phyloP scores from a whole-genome alignment of 1,140 invertebrate genomes.

The Diorhabda carinulata region DNA sequence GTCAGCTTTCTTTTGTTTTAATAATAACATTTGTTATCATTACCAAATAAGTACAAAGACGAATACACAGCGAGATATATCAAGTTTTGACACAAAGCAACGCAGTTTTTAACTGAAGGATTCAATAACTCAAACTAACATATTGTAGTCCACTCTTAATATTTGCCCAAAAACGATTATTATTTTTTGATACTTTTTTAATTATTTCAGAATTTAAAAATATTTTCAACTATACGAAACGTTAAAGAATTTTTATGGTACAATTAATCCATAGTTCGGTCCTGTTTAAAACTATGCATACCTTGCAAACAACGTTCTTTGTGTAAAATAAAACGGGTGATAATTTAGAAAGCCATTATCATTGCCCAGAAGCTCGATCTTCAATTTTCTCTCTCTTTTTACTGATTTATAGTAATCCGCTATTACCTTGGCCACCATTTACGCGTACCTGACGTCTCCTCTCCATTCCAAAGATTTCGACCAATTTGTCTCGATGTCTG shows the following conservation, averaged over 20 bases:
- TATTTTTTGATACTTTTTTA: no score
- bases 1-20: no score
- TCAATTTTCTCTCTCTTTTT: slow-evolving; percentile 30
- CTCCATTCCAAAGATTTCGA: slow-evolving; percentile 47
- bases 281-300: slow-evolving; percentile 23
- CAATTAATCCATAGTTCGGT: background rate
- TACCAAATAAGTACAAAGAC: no score
- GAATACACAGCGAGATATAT: no score
- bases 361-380: slow-evolving; percentile 48
- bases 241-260: background rate
- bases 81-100: no score
- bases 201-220: no score
- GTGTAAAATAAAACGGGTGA: slow-evolving; percentile 50
- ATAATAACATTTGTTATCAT: no score
- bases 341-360: slow-evolving; percentile 54
- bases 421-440: slow-evolving; percentile 46
- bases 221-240: background rate
- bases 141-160: no score
- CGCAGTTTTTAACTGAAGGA: no score
- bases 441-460: slow-evolving; percentile 49
- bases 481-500: slow-evolving; percentile 52
- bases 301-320: slow-evolving; percentile 49
- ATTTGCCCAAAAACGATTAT: no score
- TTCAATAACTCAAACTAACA: no score
- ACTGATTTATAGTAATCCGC: slow-evolving; percentile 46